Conservation (phyloP, 2,888 invertebrate species). For the Ophion ventricosus region DNA sequence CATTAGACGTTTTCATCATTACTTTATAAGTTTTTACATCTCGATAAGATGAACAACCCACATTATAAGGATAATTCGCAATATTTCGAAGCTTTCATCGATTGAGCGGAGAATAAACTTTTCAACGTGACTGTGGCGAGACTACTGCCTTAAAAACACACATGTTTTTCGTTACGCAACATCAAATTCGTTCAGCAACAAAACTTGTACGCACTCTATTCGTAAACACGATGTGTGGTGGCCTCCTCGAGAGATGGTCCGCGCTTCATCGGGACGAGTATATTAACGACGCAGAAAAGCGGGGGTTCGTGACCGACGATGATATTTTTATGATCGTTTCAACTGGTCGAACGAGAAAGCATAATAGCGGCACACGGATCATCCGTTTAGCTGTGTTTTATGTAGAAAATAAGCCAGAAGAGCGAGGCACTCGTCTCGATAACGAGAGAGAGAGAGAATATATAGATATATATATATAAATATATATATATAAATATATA, state of each 20-base stretch:
- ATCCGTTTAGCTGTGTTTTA: constrained; percentile 15
- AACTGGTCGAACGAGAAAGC: constrained; percentile 44
- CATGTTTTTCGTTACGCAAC: no score
- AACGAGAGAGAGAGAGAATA: constrained; percentile 2
- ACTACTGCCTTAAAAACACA: no score
- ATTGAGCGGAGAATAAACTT: no score
- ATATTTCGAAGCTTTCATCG: no score
- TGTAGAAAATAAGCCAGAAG: constrained; percentile 1
- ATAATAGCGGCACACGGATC: constrained; percentile 20
- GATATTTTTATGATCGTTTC: constrained; percentile 31
- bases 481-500: not conserved
- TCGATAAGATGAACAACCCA: no score
- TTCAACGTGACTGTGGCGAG: no score
- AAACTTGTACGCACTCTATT: no score
- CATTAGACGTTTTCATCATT: no score
- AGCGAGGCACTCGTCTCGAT: not conserved
- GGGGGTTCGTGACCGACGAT: not conserved
- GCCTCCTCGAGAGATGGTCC: not conserved
- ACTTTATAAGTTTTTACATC: no score
- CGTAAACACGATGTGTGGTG: not conserved
- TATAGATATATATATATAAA: not conserved
- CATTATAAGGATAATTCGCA: no score
- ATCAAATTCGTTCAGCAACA: no score
- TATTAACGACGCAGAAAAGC: not conserved
- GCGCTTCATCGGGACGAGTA: not conserved